A percentile compares a stretch with the other conserved stretches of the same genome.
Conservation (phyloP, 2,888 invertebrate species). For the Monoplex corrugatus region DNA sequence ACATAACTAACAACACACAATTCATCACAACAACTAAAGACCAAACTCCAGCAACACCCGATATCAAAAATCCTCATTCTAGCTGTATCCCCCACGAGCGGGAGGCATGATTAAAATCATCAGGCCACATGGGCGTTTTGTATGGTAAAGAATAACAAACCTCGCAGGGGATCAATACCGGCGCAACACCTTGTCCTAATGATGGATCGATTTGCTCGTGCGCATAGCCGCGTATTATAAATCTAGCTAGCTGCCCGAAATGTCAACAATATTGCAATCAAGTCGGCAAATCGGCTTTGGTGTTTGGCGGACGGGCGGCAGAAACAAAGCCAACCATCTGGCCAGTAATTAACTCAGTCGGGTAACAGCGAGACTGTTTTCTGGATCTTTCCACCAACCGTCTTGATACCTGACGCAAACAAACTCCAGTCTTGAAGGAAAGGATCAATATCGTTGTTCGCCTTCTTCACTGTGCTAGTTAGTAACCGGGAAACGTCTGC, state of each 20-base stretch:
- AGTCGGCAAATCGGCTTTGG: slow-evolving; percentile 21
- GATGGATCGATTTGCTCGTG: background rate
- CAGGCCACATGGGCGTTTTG: no score
- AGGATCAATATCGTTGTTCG: no score
- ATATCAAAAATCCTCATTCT: no score
- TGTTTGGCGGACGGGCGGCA: background rate
- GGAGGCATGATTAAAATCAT: no score
- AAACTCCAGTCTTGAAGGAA: no score
- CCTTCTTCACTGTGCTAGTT: no score
- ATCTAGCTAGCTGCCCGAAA: background rate
- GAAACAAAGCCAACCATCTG: background rate
- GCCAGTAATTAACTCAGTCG: background rate
- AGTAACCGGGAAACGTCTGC: no score
- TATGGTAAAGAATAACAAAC: background rate
- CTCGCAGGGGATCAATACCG: background rate
- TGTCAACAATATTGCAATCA: background rate
- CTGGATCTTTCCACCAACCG: no score
- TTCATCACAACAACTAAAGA: background rate
- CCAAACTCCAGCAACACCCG: no score
- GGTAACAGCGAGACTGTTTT: background rate
- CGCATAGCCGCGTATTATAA: background rate
- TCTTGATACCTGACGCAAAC: no score
- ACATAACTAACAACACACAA: background rate
- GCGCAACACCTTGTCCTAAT: slow-evolving; percentile 22
- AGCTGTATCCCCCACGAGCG: no score